phyloP scores from a whole-genome alignment of 2,113 vertebrate genomes.

The Xenus cinereus region DNA sequence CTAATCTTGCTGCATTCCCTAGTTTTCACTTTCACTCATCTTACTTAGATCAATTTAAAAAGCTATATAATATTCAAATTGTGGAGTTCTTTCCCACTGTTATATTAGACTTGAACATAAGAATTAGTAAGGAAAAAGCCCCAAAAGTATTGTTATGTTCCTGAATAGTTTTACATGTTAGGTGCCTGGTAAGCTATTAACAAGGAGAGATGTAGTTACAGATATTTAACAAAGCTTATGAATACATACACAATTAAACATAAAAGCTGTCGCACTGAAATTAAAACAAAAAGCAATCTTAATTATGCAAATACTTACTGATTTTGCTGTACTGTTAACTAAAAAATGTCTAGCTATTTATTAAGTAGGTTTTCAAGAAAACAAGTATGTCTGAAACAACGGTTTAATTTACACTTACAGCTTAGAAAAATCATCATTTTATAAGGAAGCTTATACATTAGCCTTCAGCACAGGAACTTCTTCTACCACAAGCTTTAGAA shows the following conservation, averaged over 20 bases:
- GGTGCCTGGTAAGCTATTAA: not conserved
- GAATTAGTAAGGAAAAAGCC: not conserved
- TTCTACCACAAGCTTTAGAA: not conserved
- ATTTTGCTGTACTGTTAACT: not conserved
- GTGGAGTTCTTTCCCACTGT: not conserved
- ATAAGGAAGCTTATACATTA: not conserved
- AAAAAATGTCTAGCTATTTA: not conserved
- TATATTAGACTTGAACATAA: not conserved
- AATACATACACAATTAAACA: not conserved
- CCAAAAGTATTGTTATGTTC: not conserved
- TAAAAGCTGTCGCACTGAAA: not conserved
- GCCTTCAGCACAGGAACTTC: not conserved
- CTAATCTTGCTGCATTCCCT: not conserved
- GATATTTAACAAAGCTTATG: not conserved
- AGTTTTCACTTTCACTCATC: not conserved
- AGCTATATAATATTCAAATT: not conserved
- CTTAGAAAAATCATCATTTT: not conserved
- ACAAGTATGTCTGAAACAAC: not conserved
- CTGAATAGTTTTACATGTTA: not conserved
- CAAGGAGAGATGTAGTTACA: not conserved
- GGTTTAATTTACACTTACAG: not conserved
- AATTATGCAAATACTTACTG: not conserved
- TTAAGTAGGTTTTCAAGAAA: not conserved
- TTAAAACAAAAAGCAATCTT: not conserved
- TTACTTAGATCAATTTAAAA: not conserved